Conservation (phyloP, 1,140 invertebrate species). For the Temnothorax nylanderi region DNA sequence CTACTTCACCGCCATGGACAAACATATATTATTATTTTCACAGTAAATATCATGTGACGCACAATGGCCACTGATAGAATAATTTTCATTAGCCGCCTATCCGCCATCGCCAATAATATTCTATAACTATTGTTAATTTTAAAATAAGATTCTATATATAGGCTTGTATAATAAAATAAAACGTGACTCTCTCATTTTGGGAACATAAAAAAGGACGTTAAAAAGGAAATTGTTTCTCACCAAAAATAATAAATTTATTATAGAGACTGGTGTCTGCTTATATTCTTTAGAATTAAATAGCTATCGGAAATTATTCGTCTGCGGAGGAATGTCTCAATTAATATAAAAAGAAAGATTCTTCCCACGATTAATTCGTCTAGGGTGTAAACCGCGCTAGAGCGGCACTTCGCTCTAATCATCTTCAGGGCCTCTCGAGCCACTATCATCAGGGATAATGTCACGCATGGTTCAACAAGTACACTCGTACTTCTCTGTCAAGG, state of each 20-base stretch:
- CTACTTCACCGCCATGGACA: constrained; percentile 42
- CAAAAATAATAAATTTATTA: not conserved
- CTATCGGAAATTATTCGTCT: not conserved
- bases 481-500: constrained; percentile 67
- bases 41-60: constrained; percentile 24
- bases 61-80: constrained; percentile 22
- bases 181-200: not conserved
- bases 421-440: constrained; percentile 66
- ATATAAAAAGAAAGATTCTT: constrained; percentile 26
- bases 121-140: not conserved
- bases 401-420: constrained; percentile 65
- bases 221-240: not conserved
- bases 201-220: not conserved
- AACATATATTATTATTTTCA: constrained; percentile 51
- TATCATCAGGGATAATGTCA: constrained; percentile 74
- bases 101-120: not conserved
- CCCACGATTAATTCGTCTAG: constrained; percentile 49
- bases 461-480: constrained; percentile 69
- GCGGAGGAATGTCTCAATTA: not conserved
- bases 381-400: constrained; percentile 24
- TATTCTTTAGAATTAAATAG: not conserved
- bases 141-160: not conserved
- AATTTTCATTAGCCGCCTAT: constrained; percentile 45
- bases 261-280: not conserved
- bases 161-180: not conserved